Base-by-base conservation (phyloP, 2,113 vertebrate species). In the Lepisosteus oculatus region DNA sequence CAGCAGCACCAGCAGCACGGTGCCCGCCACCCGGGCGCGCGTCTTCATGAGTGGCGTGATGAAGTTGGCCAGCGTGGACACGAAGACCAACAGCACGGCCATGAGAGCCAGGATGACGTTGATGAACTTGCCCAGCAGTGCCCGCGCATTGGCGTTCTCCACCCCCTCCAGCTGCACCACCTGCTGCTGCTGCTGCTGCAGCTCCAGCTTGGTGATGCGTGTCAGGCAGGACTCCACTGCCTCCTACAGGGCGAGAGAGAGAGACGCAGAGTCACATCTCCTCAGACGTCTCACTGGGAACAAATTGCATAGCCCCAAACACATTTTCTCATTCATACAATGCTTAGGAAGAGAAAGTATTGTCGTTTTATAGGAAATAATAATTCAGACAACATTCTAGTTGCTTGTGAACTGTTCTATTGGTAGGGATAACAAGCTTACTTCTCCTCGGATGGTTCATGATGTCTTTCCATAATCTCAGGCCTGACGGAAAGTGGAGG, bases 41-140 rank as follows among this genome's bases (percentile, higher is more conserved):
- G 95, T 99, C 92, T 97, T 98, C 95, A 99, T 95, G 87, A 99
- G 92, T 0, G 97, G 97, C 0, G 97, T 99, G 92, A 99, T 97
- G 88, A 99, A 99, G 90, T 92, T 99, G 89, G 97, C 97, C 41
- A 96, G 80, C 72, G 97, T 98, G 90, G 97, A 99, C 77, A 99
- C 97, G 0, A 98, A 99, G 77, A 99, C 97, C 86, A 99, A 92
- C 78, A 99, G 89, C 82, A 99, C 97, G 0, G 97, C 97, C 97
- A 99, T 99, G 66, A 99, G 93, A 0, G 96, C 96, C 83, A 99
- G 90, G 86, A 99, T 96, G 82, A 99, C 93, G 1, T 98, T 99
- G 90, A 99, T 99, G 89, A 99, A 96, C 76, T 99, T 99, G 70
- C 97, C 97, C 85, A 99, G 93, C 73, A 99, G 93, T 0, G 95